Evolutionary conservation across 2,888 invertebrate genomes (phyloP).

Genomic region (Troides aeacus): DNA sequence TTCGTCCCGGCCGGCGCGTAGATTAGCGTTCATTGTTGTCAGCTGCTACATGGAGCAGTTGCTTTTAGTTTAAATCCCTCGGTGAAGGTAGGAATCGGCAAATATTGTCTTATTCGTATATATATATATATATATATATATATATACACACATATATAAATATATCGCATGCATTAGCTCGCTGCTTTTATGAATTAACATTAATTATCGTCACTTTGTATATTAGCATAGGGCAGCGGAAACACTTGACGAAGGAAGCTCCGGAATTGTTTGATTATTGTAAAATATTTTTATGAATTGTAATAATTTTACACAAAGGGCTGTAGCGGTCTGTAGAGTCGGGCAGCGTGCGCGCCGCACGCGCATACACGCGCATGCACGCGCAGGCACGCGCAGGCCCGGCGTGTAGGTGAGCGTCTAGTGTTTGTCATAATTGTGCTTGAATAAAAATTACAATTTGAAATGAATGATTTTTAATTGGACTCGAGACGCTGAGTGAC

Average conservation of each 20-base stretch:
- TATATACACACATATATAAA: constrained; percentile 12
- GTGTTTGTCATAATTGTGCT: constrained; percentile 74
- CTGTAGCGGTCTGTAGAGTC: constrained; percentile 28
- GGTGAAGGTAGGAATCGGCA: constrained; percentile 62
- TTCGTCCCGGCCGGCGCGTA: constrained; percentile 2
- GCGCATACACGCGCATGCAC: not conserved
- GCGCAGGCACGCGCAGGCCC: constrained; percentile 32
- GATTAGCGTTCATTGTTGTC: constrained; percentile 9
- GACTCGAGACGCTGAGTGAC: constrained; percentile 10
- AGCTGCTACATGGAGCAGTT: constrained; percentile 25
- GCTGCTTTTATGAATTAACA: constrained; percentile 50
- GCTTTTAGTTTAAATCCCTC: constrained; percentile 37
- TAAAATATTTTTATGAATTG: constrained; percentile 54
- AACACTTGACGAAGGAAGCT: constrained; percentile 29
- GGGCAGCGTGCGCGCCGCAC: constrained; percentile 16
- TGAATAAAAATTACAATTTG: constrained; percentile 66
- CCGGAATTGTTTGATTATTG: constrained; percentile 34
- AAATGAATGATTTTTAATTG: constrained; percentile 47
- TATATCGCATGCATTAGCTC: constrained; percentile 33
- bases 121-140: not conserved
- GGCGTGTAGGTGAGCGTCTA: constrained; percentile 59
- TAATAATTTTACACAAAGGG: constrained; percentile 32
- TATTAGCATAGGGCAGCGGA: constrained; percentile 33
- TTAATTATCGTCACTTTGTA: constrained; percentile 28
- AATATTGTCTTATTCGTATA: constrained; percentile 15